These are phyloP conservation scores for Perca schrenkii DNA, from an alignment of 2,113 vertebrate genomes.

Conservation along the genomic window DNA sequence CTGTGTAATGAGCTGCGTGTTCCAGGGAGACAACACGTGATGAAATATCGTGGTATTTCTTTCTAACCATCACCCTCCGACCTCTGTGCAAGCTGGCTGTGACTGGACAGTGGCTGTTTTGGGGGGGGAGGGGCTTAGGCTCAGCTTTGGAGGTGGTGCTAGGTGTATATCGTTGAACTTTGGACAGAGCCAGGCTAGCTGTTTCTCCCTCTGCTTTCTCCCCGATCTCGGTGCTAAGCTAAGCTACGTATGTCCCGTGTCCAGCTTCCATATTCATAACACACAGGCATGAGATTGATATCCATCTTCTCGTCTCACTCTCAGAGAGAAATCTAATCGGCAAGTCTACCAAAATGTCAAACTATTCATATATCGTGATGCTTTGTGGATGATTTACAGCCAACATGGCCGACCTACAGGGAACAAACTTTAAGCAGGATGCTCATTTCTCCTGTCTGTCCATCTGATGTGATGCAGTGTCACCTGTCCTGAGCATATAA, in stretches of 20 bases:
- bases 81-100: too few relatives aligned
- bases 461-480: conserved; percentile 8
- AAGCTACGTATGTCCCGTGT: neutral
- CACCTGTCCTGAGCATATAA: neutral
- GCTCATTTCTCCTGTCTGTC: neutral
- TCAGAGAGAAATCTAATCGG: neutral
- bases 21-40: too few relatives aligned
- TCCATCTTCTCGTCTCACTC: neutral
- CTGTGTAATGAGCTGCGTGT: too few relatives aligned
- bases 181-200: neutral
- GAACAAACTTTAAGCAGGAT: neutral
- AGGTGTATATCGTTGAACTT: neutral
- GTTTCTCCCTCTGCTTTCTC: neutral
- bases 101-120: too few relatives aligned
- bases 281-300: neutral
- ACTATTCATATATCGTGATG: neutral
- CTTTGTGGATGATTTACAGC: neutral
- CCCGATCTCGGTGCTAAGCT: neutral
- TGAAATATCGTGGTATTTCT: too few relatives aligned
- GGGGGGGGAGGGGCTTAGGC: too few relatives aligned
- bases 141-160: neutral
- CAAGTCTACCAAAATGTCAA: neutral
- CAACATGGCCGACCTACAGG: neutral
- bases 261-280: neutral
- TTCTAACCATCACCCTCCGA: too few relatives aligned